Percentiles rank a stretch among this genome's conserved stretches.
Conservation (phyloP, 2,888 invertebrate species). For the Andrena dorsata region DNA sequence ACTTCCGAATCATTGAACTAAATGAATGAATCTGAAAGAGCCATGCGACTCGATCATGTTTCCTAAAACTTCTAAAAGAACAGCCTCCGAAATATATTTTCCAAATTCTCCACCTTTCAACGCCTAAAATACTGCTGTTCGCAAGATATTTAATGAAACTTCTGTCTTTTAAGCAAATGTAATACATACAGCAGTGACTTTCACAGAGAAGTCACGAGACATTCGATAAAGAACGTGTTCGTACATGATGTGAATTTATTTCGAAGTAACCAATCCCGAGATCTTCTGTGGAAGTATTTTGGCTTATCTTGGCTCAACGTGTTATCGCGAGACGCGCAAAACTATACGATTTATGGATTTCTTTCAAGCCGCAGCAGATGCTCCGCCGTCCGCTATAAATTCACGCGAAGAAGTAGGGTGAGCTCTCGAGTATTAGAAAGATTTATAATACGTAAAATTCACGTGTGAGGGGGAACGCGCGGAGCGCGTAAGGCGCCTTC, state of each 20-base stretch:
- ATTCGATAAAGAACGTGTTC: background rate
- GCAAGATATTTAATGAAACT: no score
- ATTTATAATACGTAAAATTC: conserved; percentile 55
- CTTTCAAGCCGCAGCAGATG: conserved; percentile 55
- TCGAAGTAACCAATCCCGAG: conserved; percentile 19
- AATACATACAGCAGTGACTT: no score
- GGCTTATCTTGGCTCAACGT: conserved; percentile 56
- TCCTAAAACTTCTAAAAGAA: no score
- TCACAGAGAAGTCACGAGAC: background rate
- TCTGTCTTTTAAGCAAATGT: no score
- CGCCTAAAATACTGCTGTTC: no score
- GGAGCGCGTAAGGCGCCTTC: conserved; percentile 11
- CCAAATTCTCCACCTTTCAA: no score
- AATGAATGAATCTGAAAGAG: no score
- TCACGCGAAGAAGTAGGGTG: conserved; percentile 38
- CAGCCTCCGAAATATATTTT: no score
- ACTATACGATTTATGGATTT: conserved; percentile 60
- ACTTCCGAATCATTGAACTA: no score
- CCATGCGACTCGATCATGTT: no score
- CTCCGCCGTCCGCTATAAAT: conserved; percentile 55
- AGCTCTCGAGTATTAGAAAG: conserved; percentile 39
- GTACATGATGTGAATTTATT: conserved; percentile 7
- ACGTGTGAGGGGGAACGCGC: conserved; percentile 27
- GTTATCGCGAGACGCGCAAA: conserved; percentile 52
- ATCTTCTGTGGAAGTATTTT: conserved; percentile 40